Conservation (phyloP, 2,888 invertebrate species). For the Amphimallon solstitiale region DNA sequence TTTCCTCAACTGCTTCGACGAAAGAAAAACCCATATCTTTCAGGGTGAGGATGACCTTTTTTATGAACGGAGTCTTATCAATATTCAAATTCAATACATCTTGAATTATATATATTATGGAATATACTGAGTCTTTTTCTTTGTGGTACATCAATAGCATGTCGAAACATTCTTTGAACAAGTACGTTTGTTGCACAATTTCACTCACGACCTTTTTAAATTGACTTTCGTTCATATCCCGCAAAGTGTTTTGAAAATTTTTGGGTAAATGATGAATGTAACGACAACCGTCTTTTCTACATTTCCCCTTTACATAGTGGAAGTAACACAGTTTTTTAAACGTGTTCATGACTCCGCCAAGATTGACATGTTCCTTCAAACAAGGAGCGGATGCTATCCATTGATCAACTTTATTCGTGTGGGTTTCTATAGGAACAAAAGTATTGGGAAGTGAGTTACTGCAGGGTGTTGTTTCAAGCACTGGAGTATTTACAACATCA, state of each 20-base stretch:
- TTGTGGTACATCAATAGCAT: constrained; percentile 12
- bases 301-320: neutral
- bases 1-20: constrained; percentile 31
- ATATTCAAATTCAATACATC: constrained; percentile 11
- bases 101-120: constrained; percentile 18
- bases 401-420: constrained; percentile 10
- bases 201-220: neutral
- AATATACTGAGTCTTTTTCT: neutral
- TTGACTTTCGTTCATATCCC: constrained; percentile 4
- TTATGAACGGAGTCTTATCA: constrained; percentile 31
- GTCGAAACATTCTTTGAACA: constrained; percentile 7
- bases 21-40: constrained; percentile 37
- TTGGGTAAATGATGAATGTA: constrained; percentile 2
- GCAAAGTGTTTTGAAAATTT: constrained; percentile 8
- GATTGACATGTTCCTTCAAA: neutral
- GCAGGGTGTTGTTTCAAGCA: no score
- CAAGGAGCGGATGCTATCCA: constrained; percentile 17
- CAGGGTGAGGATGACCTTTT: constrained; percentile 25
- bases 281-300: neutral
- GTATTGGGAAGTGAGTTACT: neutral
- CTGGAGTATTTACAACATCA: no score
- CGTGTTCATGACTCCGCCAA: neutral
- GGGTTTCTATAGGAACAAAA: neutral
- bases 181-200: neutral
- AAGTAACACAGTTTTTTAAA: neutral